Conservation (phyloP, 2,888 invertebrate genomes). For the Clivina fossor region DNA sequence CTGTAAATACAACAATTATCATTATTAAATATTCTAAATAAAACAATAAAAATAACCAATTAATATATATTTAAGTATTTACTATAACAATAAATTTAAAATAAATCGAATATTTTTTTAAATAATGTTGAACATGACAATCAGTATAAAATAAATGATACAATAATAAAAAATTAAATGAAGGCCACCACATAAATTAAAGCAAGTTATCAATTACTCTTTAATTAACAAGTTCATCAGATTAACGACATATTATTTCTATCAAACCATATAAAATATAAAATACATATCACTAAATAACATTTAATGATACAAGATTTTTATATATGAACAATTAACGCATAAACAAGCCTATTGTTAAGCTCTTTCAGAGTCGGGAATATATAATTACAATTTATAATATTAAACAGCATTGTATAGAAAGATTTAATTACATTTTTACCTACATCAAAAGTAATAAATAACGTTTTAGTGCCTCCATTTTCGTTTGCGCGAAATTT, state of each 20-base stretch:
- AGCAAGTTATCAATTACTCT: constrained; percentile 21
- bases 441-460: constrained; percentile 24
- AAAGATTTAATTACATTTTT: constrained; percentile 16
- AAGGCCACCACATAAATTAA: too few species aligned
- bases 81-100: too few species aligned
- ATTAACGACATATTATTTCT: constrained; percentile 25
- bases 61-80: too few species aligned
- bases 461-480: constrained; percentile 5
- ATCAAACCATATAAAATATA: constrained; percentile 9
- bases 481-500: neutral
- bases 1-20: too few species aligned
- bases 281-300: constrained; percentile 22
- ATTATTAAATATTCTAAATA: too few species aligned
- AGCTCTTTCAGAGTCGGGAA: constrained; percentile 5
- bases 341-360: too few species aligned
- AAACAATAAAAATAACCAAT: too few species aligned
- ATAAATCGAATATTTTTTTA: too few species aligned
- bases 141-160: too few species aligned
- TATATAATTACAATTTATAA: constrained; percentile 22
- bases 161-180: too few species aligned
- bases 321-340: constrained; percentile 13
- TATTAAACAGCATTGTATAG: constrained; percentile 14
- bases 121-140: too few species aligned
- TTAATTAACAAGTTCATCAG: constrained; percentile 28
- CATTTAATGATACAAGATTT: constrained; percentile 19